Evolutionary conservation across 2,888 invertebrate species (phyloP), one percentile per base, ranked within the genome.

Genomic region (Athalia rosae): DNA sequence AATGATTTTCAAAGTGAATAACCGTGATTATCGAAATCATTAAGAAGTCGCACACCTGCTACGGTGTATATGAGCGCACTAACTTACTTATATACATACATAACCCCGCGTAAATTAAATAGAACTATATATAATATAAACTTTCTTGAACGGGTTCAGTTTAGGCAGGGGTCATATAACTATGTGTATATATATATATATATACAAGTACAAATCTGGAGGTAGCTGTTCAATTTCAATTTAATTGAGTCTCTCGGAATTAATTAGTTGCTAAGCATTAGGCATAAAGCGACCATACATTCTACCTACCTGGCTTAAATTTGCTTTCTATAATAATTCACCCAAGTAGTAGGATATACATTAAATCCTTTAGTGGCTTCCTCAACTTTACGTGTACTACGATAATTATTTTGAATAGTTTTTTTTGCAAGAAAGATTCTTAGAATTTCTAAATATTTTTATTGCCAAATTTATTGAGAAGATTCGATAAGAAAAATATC

Each of bases 201-300:
- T 28, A n/a, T 53, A 53, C 7, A 11, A 7, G n/a, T 71, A 71
- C 71, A 13, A 71, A 71, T 71, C 71, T 71, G 56, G 69, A 41
- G 41, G 69, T 69, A 69, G 56, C 28, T 28, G 28, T 56, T 69
- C 56, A 58, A 69, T 69, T 69, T 43, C n/a, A 43, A 69, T 28
- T 56, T 58, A 69, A 69, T 69, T 50, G 69, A 69, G 69, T 58
- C 41, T 58, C 4, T 7, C 3, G 71, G 43, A 58, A 58, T 71
- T 71, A 71, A 56, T 71, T 71, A 69, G 53, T 69, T 69, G 28
- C 56, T 71, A 58, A 71, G 45, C 71, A 71, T 58, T 71, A 58
- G 58, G 71, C 58, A 58, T 56, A 58, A 45, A 45, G 43, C 43
- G n/a, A 58, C 13, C 43, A 28, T 28, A 28, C 28, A 28, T 66